Evolutionary conservation across 2,888 invertebrate species (phyloP).

Genomic region (Lottia gigantea): DNA sequence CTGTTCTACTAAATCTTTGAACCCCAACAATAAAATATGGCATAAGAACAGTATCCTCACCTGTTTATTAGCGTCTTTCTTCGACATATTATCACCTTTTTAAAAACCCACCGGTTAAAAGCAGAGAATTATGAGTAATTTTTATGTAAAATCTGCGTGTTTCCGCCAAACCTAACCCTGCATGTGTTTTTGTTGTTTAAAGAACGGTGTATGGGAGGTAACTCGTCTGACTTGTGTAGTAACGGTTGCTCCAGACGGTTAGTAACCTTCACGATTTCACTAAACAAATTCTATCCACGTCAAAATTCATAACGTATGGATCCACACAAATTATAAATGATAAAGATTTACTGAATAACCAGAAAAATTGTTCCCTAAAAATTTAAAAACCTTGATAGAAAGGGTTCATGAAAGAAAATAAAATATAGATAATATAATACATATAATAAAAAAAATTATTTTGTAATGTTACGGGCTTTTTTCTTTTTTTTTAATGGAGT

Average conservation of each 20-base stretch:
- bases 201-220: background rate
- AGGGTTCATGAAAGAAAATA: too few species aligned
- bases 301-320: too few species aligned
- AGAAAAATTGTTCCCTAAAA: too few species aligned
- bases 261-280: background rate
- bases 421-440: too few species aligned
- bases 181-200: background rate
- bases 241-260: conserved; percentile 3
- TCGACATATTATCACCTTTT: background rate
- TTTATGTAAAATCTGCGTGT: background rate
- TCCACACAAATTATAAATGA: too few species aligned
- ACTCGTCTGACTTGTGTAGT: background rate
- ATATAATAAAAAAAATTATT: too few species aligned
- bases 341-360: too few species aligned
- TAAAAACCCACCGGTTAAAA: background rate
- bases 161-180: conserved; percentile 1
- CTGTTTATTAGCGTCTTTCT: background rate
- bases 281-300: background rate
- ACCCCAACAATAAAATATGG: too few species aligned
- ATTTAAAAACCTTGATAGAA: too few species aligned
- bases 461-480: too few species aligned
- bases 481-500: too few species aligned
- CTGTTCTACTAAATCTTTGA: too few species aligned
- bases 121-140: background rate
- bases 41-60: background rate